Percentiles rank a stretch among this genome's conserved stretches.
Evolutionary conservation across 2,888 invertebrate species (phyloP).

Genomic region (Caenorhabditis macrosperma): DNA sequence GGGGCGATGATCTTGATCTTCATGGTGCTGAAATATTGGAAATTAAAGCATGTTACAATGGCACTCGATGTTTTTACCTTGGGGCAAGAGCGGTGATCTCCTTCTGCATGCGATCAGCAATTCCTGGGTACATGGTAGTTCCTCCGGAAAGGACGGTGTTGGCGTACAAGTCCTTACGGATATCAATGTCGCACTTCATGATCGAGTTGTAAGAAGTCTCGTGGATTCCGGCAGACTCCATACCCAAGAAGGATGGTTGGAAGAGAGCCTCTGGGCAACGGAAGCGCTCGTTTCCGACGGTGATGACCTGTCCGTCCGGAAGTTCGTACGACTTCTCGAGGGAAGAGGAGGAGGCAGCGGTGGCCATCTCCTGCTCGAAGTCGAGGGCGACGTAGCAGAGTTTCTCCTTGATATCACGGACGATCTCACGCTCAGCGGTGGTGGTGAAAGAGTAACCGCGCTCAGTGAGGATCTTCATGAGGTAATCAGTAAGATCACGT

Average conservation of each 20-base stretch:
- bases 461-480: slow-evolving; percentile 82
- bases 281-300: slow-evolving; percentile 85
- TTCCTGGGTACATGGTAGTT: slow-evolving; percentile 94
- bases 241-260: slow-evolving; percentile 88
- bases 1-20: slow-evolving; percentile 83
- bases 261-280: slow-evolving; percentile 88
- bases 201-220: slow-evolving; percentile 89
- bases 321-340: no score
- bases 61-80: no score
- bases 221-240: slow-evolving; percentile 82
- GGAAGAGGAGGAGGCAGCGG: slow-evolving; percentile 91
- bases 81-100: slow-evolving; percentile 83
- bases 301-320: no score
- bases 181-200: slow-evolving; percentile 94
- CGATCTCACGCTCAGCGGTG: slow-evolving; percentile 87
- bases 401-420: slow-evolving; percentile 93
- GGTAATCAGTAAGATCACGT: slow-evolving; percentile 83
- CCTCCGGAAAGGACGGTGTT: slow-evolving; percentile 80
- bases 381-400: slow-evolving; percentile 98
- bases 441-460: slow-evolving; percentile 81
- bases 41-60: background rate
- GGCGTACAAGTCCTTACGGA: slow-evolving; percentile 93
- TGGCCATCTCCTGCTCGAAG: slow-evolving; percentile 94
- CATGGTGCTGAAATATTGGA: slow-evolving; percentile 83
- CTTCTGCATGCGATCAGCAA: slow-evolving; percentile 97